Evolutionary conservation across 2,113 vertebrate species (phyloP).

Genomic region (Platichthys stellatus): DNA sequence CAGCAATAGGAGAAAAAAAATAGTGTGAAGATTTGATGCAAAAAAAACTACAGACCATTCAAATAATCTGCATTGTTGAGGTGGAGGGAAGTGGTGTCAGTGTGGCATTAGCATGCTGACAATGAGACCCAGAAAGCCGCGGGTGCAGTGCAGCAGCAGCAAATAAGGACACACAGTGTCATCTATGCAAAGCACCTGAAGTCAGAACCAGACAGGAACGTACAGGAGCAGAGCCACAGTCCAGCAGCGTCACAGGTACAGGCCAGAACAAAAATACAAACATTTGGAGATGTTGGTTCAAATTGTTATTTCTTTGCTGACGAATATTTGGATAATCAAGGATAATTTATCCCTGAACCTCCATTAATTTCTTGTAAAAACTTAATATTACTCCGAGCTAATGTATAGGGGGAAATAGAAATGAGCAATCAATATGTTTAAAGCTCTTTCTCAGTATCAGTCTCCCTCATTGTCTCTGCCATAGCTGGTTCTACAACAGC

Average conservation of each 20-base stretch:
- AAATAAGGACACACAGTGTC: constrained; percentile 52
- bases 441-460: too few species aligned
- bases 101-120: constrained; percentile 48
- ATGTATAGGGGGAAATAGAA: too few species aligned
- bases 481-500: too few species aligned
- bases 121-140: constrained; percentile 41
- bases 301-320: too few species aligned
- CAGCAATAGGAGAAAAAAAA: neutral
- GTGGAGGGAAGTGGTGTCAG: constrained; percentile 5
- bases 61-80: constrained; percentile 28
- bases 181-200: constrained; percentile 49
- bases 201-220: constrained; percentile 25
- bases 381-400: too few species aligned
- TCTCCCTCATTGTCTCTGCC: too few species aligned
- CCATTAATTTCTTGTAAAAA: too few species aligned
- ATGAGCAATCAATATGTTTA: too few species aligned
- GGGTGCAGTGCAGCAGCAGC: constrained; percentile 42
- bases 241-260: neutral
- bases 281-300: neutral
- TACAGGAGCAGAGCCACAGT: constrained; percentile 14
- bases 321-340: too few species aligned
- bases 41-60: constrained; percentile 11
- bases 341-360: too few species aligned
- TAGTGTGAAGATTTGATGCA: neutral
- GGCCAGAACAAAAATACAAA: neutral